A percentile compares a stretch with the other conserved stretches of the same genome.
Evolutionary conservation across 2,888 invertebrate species (phyloP).

Genomic region (Thereva nobilitata): DNA sequence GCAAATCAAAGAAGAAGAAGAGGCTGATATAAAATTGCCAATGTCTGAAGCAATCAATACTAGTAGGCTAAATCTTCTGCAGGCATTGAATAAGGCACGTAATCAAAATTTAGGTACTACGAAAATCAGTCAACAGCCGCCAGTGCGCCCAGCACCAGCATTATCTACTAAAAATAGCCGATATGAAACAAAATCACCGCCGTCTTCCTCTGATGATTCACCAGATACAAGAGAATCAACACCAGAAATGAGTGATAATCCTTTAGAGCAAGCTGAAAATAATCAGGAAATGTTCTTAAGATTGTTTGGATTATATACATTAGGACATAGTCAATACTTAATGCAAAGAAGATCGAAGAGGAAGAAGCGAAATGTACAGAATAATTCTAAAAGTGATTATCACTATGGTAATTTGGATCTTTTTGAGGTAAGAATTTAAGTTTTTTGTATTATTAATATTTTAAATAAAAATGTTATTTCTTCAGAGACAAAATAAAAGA

Average conservation of each 20-base stretch:
- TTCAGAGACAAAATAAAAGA: constrained; percentile 48
- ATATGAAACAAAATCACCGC: constrained; percentile 33
- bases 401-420: constrained; percentile 55
- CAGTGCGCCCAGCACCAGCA: constrained; percentile 38
- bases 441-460: not conserved
- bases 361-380: constrained; percentile 54
- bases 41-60: constrained; percentile 47
- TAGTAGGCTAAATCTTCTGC: constrained; percentile 53
- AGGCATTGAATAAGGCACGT: constrained; percentile 52
- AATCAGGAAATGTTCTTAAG: constrained; percentile 53
- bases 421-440: constrained; percentile 33
- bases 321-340: constrained; percentile 50
- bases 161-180: not conserved
- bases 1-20: not conserved
- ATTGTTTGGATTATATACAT: constrained; percentile 52
- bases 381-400: constrained; percentile 54
- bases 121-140: constrained; percentile 9
- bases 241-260: constrained; percentile 35
- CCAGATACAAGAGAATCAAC: constrained; percentile 41
- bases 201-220: constrained; percentile 48
- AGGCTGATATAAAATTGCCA: constrained; percentile 35
- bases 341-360: constrained; percentile 55
- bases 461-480: constrained; percentile 27
- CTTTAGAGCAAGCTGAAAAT: constrained; percentile 46
- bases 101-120: constrained; percentile 41